phyloP scores from a whole-genome alignment of 2,113 vertebrate genomes.

The Vireo altiloquus region DNA sequence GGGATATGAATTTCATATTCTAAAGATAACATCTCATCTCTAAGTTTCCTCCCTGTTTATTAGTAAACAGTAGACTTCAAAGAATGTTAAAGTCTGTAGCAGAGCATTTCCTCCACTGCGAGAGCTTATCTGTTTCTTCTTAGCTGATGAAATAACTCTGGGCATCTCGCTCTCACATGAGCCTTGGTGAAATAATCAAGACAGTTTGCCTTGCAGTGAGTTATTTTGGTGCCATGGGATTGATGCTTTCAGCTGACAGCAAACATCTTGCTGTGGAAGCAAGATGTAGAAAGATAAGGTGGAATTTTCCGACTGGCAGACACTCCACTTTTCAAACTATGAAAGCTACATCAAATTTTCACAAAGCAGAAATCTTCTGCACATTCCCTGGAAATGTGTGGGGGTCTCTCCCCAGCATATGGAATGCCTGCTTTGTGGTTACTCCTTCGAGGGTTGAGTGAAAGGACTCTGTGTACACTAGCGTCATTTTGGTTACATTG shows the following conservation, averaged over 20 bases:
- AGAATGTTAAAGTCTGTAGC: not conserved
- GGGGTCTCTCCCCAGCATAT: not conserved
- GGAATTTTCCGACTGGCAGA: not conserved
- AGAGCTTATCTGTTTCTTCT: not conserved
- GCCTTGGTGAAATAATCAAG: not conserved
- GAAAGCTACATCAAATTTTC: not conserved
- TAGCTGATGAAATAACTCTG: not conserved
- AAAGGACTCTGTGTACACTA: not conserved
- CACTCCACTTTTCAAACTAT: not conserved
- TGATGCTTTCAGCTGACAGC: not conserved
- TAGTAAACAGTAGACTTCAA: not conserved
- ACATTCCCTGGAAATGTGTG: not conserved
- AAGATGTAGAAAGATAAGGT: not conserved
- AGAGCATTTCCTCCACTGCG: not conserved
- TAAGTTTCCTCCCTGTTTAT: not conserved
- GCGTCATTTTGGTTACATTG: not conserved
- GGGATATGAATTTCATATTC: not conserved
- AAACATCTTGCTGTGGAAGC: not conserved
- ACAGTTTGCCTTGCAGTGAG: not conserved
- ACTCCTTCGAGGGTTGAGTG: not conserved
- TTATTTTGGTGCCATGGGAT: not conserved
- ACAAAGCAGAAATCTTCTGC: not conserved
- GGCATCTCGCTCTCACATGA: not conserved
- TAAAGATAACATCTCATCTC: not conserved
- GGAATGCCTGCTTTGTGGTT: not conserved